Evolutionary conservation across 2,888 invertebrate species (phyloP).

Genomic region (Cephus sareptanus): DNA sequence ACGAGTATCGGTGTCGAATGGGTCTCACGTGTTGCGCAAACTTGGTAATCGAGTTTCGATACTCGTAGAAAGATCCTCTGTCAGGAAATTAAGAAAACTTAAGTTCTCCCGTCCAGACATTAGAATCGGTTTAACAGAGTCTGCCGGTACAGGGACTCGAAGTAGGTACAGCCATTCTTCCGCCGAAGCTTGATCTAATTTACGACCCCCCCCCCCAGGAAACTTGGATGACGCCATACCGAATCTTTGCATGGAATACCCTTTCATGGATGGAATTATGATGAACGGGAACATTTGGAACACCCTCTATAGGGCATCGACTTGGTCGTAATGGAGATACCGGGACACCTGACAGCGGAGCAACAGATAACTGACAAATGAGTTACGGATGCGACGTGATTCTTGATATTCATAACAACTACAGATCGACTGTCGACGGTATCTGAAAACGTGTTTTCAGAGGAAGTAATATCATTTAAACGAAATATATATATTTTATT

Average conservation of each 20-base stretch:
- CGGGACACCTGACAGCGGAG: constrained; percentile 49
- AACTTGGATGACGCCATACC: constrained; percentile 57
- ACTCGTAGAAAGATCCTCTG: neutral
- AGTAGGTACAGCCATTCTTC: neutral
- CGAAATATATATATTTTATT: neutral
- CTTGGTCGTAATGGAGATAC: constrained; percentile 52
- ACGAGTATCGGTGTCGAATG: too few species aligned
- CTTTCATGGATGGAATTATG: constrained; percentile 52
- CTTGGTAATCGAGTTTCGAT: constrained; percentile 3
- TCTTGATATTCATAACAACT: constrained; percentile 51
- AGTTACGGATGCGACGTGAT: constrained; percentile 40
- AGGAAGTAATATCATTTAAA: constrained; percentile 43
- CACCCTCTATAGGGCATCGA: constrained; percentile 51
- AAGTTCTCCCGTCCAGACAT: neutral
- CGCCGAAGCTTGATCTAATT: neutral
- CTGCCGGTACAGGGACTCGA: neutral
- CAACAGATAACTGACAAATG: constrained; percentile 49
- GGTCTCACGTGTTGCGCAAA: neutral
- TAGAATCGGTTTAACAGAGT: neutral
- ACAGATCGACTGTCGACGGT: constrained; percentile 55
- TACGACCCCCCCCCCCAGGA: constrained; percentile 32
- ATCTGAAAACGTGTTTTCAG: constrained; percentile 56
- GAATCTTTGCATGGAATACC: constrained; percentile 59
- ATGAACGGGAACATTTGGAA: constrained; percentile 48
- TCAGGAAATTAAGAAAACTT: constrained; percentile 5